Evolutionary conservation across 1,140 invertebrate species (phyloP).

Genomic region (Scaptomyza montana): DNA sequence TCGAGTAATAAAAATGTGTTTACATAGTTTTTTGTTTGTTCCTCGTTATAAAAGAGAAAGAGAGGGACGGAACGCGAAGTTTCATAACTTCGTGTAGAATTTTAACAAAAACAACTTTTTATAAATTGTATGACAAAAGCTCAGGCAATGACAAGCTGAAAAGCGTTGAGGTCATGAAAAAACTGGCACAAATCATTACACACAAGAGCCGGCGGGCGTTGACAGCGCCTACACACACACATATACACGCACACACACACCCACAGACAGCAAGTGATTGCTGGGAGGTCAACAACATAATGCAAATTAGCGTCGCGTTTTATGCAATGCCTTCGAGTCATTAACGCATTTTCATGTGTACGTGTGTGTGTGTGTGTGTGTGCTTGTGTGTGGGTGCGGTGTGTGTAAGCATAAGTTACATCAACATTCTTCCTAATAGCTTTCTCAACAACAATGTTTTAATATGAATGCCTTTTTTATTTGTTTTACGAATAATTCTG

Average conservation of each 20-base stretch:
- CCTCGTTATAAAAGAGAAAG: conserved; percentile 1
- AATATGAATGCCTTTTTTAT: too few relatives aligned
- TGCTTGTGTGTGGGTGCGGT: conserved; percentile 2
- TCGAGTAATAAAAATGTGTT: conserved; percentile 46
- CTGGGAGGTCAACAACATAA: neutral
- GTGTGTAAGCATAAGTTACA: conserved; percentile 44
- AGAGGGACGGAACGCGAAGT: too few relatives aligned
- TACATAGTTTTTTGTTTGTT: neutral
- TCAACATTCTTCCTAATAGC: too few relatives aligned
- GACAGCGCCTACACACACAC: conserved; percentile 33
- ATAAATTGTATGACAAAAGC: conserved; percentile 67
- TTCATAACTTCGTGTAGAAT: conserved; percentile 42
- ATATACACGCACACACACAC: conserved; percentile 13
- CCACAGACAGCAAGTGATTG: neutral
- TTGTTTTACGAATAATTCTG: too few relatives aligned
- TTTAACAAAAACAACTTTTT: conserved; percentile 40
- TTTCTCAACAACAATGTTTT: too few relatives aligned
- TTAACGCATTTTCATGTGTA: too few relatives aligned
- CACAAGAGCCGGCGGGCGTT: conserved; percentile 36
- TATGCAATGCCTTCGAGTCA: too few relatives aligned
- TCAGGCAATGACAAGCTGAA: neutral
- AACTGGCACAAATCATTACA: conserved; percentile 63
- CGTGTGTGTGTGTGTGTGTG: conserved; percentile 13
- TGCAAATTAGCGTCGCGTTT: too few relatives aligned
- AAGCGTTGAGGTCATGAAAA: conserved; percentile 6